These are phyloP conservation scores for Heliconius ismenius DNA, from an alignment of 2,888 invertebrate species.

Conservation along the genomic window DNA sequence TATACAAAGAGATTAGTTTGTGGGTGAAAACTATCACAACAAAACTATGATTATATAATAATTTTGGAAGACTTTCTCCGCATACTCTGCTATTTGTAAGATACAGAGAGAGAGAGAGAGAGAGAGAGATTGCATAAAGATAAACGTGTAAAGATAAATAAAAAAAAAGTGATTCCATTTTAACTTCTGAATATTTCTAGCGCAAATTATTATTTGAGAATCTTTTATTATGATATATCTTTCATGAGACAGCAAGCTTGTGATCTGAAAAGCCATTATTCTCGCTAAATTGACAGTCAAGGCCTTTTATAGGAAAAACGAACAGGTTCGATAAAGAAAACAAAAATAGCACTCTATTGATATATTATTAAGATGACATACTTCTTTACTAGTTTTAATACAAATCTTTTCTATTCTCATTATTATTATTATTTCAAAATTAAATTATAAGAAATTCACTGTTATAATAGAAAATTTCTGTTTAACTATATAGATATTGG, in stretches of 20 bases:
- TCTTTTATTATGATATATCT: constrained; percentile 13
- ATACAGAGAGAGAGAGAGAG: no score
- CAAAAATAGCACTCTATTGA: constrained; percentile 9
- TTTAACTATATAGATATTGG: no score
- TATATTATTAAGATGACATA: constrained; percentile 5
- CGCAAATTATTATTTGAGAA: constrained; percentile 13
- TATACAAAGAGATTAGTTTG: constrained; percentile 30
- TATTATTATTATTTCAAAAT: background rate
- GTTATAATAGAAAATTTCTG: no score
- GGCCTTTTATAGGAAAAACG: constrained; percentile 14
- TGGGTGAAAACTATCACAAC: constrained; percentile 17
- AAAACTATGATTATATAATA: background rate
- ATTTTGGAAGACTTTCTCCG: no score
- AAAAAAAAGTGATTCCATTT: background rate
- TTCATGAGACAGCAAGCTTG: constrained; percentile 13
- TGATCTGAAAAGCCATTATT: constrained; percentile 19
- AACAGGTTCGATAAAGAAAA: constrained; percentile 15
- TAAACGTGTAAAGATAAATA: no score
- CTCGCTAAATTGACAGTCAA: constrained; percentile 15
- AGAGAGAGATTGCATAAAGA: no score
- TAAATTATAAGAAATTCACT: no score
- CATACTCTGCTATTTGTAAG: no score
- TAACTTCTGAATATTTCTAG: background rate
- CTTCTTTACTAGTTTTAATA: background rate
- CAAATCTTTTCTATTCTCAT: background rate